Evolutionary conservation across 2,888 invertebrate genomes (phyloP).

Genomic region (Aphrophora alni): DNA sequence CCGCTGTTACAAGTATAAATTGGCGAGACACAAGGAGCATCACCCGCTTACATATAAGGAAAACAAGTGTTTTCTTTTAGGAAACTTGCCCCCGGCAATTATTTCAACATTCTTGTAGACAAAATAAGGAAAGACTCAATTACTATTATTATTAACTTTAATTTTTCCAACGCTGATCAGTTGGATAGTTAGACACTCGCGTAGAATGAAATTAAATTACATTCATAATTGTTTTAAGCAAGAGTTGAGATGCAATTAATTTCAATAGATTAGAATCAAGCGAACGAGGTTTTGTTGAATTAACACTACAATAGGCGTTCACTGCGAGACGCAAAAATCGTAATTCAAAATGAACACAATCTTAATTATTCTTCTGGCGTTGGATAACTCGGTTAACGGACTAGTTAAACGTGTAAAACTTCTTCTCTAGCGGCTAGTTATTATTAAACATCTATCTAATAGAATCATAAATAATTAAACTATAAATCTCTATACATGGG

Average conservation of each 20-base stretch:
- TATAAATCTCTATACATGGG: no score
- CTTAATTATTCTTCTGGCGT: background rate
- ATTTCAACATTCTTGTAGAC: background rate
- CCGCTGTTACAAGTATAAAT: no score
- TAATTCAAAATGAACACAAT: background rate
- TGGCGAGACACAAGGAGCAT: background rate
- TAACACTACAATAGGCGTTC: no score
- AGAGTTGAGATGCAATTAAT: background rate
- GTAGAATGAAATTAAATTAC: background rate
- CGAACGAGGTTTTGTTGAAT: background rate
- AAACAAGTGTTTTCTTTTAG: background rate
- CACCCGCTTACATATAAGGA: background rate
- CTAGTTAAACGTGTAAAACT: background rate
- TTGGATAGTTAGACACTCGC: background rate
- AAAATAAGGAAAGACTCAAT: background rate
- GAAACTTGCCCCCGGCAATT: background rate
- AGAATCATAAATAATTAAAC: background rate
- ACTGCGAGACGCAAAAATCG: background rate
- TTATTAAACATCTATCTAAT: background rate
- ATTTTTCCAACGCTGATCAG: background rate
- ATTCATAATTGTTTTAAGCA: background rate
- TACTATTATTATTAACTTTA: background rate
- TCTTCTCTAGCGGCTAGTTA: no score
- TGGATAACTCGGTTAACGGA: background rate
- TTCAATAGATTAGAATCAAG: background rate